phyloP scores from a whole-genome alignment of 2,113 vertebrate genomes.

The Trinectes maculatus region DNA sequence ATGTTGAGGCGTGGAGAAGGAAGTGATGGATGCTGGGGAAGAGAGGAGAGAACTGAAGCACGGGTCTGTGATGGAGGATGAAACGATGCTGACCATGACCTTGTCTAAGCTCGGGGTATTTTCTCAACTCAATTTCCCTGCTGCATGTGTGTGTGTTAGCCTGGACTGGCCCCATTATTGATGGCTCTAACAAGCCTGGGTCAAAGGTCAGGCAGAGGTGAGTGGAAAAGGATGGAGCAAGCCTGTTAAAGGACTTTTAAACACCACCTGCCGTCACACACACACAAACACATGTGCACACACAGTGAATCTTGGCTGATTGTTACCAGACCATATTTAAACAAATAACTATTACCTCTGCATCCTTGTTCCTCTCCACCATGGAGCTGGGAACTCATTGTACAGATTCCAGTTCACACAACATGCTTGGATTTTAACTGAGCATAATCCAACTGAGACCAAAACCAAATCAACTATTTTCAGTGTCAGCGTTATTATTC shows the following conservation, averaged over 20 bases:
- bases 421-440: slow-evolving; percentile 25
- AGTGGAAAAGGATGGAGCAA: slow-evolving; percentile 79
- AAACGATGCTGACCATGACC: slow-evolving; percentile 69
- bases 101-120: slow-evolving; percentile 65
- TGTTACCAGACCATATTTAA: slow-evolving; percentile 79
- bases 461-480: slow-evolving; percentile 3
- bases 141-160: slow-evolving; percentile 33
- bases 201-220: slow-evolving; percentile 74
- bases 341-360: slow-evolving; percentile 63
- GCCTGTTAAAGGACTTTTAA: slow-evolving; percentile 73
- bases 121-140: slow-evolving; percentile 49
- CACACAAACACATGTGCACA: slow-evolving; percentile 17
- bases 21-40: slow-evolving; percentile 1
- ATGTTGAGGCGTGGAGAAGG: slow-evolving; percentile 17
- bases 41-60: slow-evolving; percentile 12
- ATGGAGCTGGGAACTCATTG: slow-evolving; percentile 41
- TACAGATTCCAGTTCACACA: slow-evolving; percentile 40
- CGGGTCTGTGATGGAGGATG: slow-evolving; percentile 21
- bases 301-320: slow-evolving; percentile 68
- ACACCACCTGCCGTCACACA: slow-evolving; percentile 73
- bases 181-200: slow-evolving; percentile 80
- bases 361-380: slow-evolving; percentile 51
- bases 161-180: slow-evolving; percentile 75
- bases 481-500: not conserved
- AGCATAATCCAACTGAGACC: slow-evolving; percentile 18